Base-by-base conservation (phyloP, 2,888 invertebrate genomes). In the Heterodera filipjevi region DNA sequence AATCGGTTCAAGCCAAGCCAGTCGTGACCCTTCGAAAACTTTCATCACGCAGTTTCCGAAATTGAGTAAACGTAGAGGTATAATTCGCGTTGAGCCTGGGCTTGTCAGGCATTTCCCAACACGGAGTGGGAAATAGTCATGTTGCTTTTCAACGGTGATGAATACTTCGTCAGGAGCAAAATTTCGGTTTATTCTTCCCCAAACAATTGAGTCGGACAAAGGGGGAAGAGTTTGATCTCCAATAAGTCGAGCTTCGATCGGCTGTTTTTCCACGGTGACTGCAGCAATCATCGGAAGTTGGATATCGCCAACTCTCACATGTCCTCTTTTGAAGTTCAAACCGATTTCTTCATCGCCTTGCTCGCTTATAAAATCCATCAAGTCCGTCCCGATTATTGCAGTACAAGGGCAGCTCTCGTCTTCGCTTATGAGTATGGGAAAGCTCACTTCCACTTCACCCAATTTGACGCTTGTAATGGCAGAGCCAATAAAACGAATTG, bases 41-140 rank as follows among this genome's bases (percentile, higher is more conserved):
- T 33, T 46, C n/a, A 72, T 33, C 46, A 30, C 32, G 16, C 32
- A 32, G 27, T 72, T 72, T 35, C 72, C 72, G 3, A 30, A 72
- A 72, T 72, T 72, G 16, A 72, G 27, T 35, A 72, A 72, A 16
- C 72, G 32, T 5, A 72, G 19, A 5, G 72, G 72, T 49, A 72
- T 30, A 27, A 32, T 3, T 72, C 72, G 32, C 22, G 72, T 49
- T 14, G 33, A 16, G 14, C 72, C 32, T 3, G 72, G 72, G 27
- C 12, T 14, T 16, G 32, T n/a, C 6, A 72, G 22, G 1, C 32
- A 33, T 72, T 72, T 72, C 33, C 72, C 72, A 32, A 72, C 35
- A 33, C 35, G 30, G 30, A 72, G 33, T 72, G 72, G 72, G 16
- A 46, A 33, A 35, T 72, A 72, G 3, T 72, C 33, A 72, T 72